Percentiles rank a stretch among this genome's conserved stretches.
Conservation (phyloP, 2,113 vertebrate species). For the Esox niger region DNA sequence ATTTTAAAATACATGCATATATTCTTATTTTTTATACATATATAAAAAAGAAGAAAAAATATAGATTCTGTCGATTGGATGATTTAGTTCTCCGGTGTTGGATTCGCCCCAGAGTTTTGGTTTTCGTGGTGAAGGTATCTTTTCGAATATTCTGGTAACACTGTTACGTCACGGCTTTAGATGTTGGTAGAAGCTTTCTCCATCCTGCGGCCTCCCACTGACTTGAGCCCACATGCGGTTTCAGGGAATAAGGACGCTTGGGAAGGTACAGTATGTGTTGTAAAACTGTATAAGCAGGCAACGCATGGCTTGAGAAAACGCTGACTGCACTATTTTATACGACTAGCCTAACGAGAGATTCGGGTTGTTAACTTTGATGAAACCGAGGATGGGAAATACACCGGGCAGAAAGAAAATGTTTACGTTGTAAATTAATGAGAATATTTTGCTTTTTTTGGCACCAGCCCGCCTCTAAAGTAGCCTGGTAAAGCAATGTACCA, state of each 20-base stretch:
- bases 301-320: slow-evolving; percentile 29
- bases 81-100: background rate
- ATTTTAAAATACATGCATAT: too few relatives aligned
- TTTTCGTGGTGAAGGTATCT: too few relatives aligned
- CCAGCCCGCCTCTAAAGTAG: slow-evolving; percentile 5
- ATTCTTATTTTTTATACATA: too few relatives aligned
- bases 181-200: background rate
- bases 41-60: too few relatives aligned
- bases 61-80: too few relatives aligned
- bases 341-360: slow-evolving; percentile 38
- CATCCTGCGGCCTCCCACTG: slow-evolving; percentile 22
- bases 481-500: background rate
- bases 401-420: slow-evolving; percentile 34
- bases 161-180: background rate
- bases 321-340: slow-evolving; percentile 35
- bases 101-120: too few relatives aligned
- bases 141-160: background rate
- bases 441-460: slow-evolving; percentile 48
- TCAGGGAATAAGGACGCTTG: slow-evolving; percentile 8
- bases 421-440: slow-evolving; percentile 48
- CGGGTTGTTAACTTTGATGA: slow-evolving; percentile 37
- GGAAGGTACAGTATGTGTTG: background rate
- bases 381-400: slow-evolving; percentile 45
- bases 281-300: slow-evolving; percentile 30
- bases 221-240: slow-evolving; percentile 19